Base-by-base conservation (phyloP, 2,888 invertebrate species). In the Dryadula phaetusa region DNA sequence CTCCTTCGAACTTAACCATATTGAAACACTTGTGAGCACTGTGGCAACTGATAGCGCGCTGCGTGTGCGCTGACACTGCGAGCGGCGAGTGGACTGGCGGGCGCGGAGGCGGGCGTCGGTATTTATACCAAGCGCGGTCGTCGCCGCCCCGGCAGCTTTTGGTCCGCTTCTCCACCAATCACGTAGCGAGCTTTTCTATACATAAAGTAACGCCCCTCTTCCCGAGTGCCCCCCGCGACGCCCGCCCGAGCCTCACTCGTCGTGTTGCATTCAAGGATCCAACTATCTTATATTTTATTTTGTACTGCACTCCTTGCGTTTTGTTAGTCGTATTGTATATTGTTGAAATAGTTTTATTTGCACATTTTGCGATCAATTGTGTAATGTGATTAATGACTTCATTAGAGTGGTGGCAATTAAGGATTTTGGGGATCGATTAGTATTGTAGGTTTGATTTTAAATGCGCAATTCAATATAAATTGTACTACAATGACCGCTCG, bases 1-100 rank as follows among this genome's bases (percentile, higher is more conserved):
- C 96, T 77, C 96, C 96, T 90, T 90, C 90, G 77, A 92, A 91
- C 88, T 92, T 92, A 90, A 92, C 92, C 92, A 92, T 92, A 75
- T 79, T 90, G 82, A 70, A 62, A 75, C 87, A 88, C 86, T 87
- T 79, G 75, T 79, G 64, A 81, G 81, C 77, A 76, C 74, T 76
- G 68, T 62, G 69, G 61, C 66, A 71, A 70, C 63, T 52, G 64
- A 61, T 53, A 66, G 72, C 75, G 75, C 71, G 69, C 74, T 79
- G 80, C 76, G 83, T 86, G 87, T 85, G 86, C 84, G 82, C 80
- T 75, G 71, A 73, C 82, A 78, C 79, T 84, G 87, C 86, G 85
- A 84, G 85, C 82, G 81, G 79, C 79, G 84, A 83, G 84, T 76
- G 77, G 82, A 92, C 92, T 92, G 88, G 78, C 84, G 85, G 83